A percentile compares a stretch with the other conserved stretches of the same genome.
Evolutionary conservation across 1,140 invertebrate species (phyloP).

Genomic region (Bursaphelenchus mucronatus): DNA sequence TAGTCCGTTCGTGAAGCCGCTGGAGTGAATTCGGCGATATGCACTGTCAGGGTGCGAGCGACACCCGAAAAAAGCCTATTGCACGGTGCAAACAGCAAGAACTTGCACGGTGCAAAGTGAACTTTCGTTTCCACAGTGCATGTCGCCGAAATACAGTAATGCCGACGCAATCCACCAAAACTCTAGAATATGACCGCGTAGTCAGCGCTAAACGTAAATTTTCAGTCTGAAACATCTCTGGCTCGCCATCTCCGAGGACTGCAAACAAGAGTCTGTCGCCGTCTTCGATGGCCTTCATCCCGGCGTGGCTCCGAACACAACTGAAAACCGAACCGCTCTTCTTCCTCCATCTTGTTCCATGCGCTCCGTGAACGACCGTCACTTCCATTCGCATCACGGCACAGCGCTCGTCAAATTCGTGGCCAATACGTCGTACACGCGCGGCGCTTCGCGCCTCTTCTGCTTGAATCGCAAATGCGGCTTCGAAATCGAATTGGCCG

Average conservation of each 20-base stretch:
- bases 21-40: no score
- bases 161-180: neutral
- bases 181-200: neutral
- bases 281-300: constrained; percentile 31
- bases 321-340: neutral
- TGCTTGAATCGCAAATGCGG: constrained; percentile 48
- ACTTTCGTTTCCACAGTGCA: no score
- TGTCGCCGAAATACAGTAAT: neutral
- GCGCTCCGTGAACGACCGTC: constrained; percentile 17
- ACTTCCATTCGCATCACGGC: constrained; percentile 19
- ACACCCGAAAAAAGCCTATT: no score
- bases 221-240: constrained; percentile 42
- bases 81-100: no score
- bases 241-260: constrained; percentile 42
- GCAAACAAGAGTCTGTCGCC: constrained; percentile 39
- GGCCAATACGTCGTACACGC: constrained; percentile 15
- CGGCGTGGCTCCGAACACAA: no score
- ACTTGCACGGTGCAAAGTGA: no score
- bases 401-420: constrained; percentile 30
- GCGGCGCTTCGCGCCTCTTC: constrained; percentile 24
- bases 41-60: no score
- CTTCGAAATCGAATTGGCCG: constrained; percentile 40
- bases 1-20: no score
- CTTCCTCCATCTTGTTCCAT: constrained; percentile 30
- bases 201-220: neutral